Base-by-base conservation (phyloP, 2,113 vertebrate species). In the Myrmecophaga tridactyla region DNA sequence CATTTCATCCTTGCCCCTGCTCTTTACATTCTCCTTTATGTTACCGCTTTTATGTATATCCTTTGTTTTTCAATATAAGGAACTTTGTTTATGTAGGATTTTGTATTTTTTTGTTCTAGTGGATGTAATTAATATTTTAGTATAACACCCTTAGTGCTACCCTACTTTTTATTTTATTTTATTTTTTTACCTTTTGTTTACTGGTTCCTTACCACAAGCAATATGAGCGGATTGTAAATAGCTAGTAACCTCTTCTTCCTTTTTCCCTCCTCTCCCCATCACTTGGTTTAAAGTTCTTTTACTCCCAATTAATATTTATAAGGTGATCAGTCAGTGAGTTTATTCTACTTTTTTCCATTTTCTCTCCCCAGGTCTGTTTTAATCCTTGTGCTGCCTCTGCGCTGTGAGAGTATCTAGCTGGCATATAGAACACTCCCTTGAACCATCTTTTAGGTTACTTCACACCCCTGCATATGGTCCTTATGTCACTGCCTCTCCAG, bases 11-110 rank as follows among this genome's bases (percentile, higher is more conserved):
- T 14, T 43, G 0, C 39, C 25, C 17, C 6, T 69, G 29, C 15
- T 13, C 60, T 89, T 17, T 51, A 6, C 43, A 43, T 75, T 87
- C 41, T 13, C 39, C 23, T 84, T 48, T 63, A 5, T 14, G 39
- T 80, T 15, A 56, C 41, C 20, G 27, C 73, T 85, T 75, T 73
- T 65, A 56, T 77, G 12, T 7, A 4, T 36, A 20, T 25, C 43
- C 62, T 83, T 91, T 27, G 43, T 56, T 77, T 87, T 94, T 92
- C 34, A 90, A 6, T 39, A 58, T 48, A 63, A 72, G 43, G 53
- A 77, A 36, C 77, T 72, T 65, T 86, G 85, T 51, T 92, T 36
- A 53, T 58, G 15, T 60, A 82, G 17, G 1, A 23, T 56, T 82
- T 86, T 60, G 5, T 58, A 29, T 25, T 20, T 65, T n/a, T 85